These are phyloP conservation scores for Ifrita kowaldi DNA, from an alignment of 2,113 vertebrate species.

Conservation along the genomic window DNA sequence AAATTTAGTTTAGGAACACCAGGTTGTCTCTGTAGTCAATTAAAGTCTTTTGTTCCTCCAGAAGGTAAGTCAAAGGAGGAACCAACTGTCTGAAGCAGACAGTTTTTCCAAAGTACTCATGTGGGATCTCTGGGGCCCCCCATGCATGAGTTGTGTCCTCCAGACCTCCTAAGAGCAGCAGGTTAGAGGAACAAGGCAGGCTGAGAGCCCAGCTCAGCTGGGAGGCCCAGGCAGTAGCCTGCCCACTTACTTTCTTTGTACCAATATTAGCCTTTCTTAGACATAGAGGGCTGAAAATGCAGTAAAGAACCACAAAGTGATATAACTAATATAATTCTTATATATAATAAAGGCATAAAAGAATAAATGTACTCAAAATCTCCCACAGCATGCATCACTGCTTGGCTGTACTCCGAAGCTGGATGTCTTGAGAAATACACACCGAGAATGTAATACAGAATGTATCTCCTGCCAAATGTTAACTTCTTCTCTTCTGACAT, in stretches of 20 bases:
- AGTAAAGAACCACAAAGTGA: neutral
- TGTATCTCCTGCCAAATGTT: neutral
- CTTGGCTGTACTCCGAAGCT: neutral
- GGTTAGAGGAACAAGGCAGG: neutral
- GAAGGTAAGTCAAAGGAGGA: neutral
- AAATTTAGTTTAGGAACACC: neutral
- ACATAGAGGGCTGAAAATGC: neutral
- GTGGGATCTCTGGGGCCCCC: neutral
- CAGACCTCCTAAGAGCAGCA: neutral
- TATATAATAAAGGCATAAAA: neutral
- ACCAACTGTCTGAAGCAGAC: neutral
- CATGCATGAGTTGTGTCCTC: neutral
- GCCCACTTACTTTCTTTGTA: neutral
- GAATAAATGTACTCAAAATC: neutral
- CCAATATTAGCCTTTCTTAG: neutral
- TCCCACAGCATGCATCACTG: neutral
- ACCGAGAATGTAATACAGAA: neutral
- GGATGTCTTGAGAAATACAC: neutral
- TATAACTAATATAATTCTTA: neutral
- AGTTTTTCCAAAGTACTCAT: neutral
- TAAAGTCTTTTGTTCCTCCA: neutral
- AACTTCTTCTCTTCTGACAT: neutral
- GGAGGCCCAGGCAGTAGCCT: neutral
- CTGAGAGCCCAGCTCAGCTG: neutral
- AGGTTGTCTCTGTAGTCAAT: neutral